These are phyloP conservation scores for Phylloscopus whistleri DNA, from an alignment of 2,113 vertebrate species.

Conservation along the genomic window DNA sequence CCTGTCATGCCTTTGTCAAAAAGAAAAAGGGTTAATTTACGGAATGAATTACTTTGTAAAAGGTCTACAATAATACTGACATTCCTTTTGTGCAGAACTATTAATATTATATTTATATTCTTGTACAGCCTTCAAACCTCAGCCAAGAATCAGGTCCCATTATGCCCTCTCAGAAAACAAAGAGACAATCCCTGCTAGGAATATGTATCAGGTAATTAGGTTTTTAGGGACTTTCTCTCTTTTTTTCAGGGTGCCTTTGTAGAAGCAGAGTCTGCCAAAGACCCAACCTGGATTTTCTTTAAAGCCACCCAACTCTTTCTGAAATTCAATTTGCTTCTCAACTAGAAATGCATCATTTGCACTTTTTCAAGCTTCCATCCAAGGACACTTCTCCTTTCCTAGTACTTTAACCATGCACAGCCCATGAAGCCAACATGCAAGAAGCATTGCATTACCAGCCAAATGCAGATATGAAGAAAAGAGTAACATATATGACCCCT, in stretches of 20 bases:
- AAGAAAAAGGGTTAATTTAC: background rate
- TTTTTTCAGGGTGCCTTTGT: background rate
- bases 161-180: conserved; percentile 19
- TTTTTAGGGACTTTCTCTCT: conserved; percentile 9
- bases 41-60: background rate
- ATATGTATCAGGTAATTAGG: background rate
- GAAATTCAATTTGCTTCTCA: background rate
- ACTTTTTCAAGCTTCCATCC: background rate
- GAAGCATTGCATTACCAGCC: background rate
- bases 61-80: background rate
- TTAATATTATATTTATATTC: conserved; percentile 43
- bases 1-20: background rate
- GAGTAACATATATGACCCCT: background rate
- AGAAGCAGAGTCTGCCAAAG: background rate
- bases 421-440: background rate
- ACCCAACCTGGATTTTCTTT: conserved; percentile 9
- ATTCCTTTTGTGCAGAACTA: background rate
- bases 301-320: background rate
- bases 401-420: background rate
- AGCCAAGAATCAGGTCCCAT: conserved; percentile 1
- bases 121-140: background rate
- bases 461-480: background rate
- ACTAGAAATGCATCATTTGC: background rate
- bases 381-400: background rate
- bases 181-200: background rate